Evolutionary conservation across 2,888 invertebrate genomes (phyloP).

Genomic region (Lordiphosa andalusiaca): DNA sequence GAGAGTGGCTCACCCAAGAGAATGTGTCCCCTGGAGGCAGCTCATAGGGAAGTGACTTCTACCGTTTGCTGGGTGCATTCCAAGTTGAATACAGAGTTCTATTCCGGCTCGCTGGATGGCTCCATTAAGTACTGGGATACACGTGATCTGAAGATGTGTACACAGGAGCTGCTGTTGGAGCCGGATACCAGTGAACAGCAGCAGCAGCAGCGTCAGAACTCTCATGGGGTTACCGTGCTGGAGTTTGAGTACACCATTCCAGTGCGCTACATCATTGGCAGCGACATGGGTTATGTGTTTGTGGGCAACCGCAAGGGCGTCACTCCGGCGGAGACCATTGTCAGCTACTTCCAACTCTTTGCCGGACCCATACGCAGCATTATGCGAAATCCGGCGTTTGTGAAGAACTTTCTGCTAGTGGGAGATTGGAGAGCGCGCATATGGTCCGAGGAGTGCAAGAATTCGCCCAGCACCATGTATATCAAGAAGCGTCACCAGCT

Average conservation of each 20-base stretch:
- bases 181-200: constrained; percentile 82
- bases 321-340: constrained; percentile 84
- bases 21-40: constrained; percentile 87
- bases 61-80: constrained; percentile 94
- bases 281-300: constrained; percentile 85
- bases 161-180: constrained; percentile 84
- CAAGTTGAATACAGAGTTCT: constrained; percentile 96
- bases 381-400: constrained; percentile 85
- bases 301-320: constrained; percentile 87
- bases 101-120: constrained; percentile 94
- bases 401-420: constrained; percentile 84
- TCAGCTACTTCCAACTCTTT: constrained; percentile 81
- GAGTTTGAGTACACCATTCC: constrained; percentile 87
- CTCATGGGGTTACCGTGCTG: constrained; percentile 84
- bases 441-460: constrained; percentile 91
- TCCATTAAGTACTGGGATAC: constrained; percentile 84
- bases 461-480: constrained; percentile 94
- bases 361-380: constrained; percentile 91
- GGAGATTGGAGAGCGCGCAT: constrained; percentile 84
- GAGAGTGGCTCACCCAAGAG: constrained; percentile 88
- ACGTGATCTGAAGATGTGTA: constrained; percentile 83
- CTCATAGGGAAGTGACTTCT: constrained; percentile 91
- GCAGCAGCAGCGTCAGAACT: constrained; percentile 81
- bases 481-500: constrained; percentile 84
- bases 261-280: constrained; percentile 87